These are phyloP conservation scores for Arion vulgaris DNA, from an alignment of 1,140 invertebrate genomes.

Conservation along the genomic window DNA sequence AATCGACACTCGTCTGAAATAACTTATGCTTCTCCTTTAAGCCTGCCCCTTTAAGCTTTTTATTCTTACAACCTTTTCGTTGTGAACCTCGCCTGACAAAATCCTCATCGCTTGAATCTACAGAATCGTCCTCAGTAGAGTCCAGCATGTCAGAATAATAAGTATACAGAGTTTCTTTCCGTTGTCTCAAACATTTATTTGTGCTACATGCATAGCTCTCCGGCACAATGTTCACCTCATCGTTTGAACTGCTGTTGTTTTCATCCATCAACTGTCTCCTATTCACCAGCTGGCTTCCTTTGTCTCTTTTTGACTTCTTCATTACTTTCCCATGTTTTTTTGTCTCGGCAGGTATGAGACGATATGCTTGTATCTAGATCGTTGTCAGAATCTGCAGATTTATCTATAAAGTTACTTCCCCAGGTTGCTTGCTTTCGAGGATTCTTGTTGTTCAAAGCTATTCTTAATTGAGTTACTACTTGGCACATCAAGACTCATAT, in stretches of 20 bases:
- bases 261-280: conserved; percentile 18
- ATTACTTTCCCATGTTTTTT: neutral
- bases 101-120: conserved; percentile 26
- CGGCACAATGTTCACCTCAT: neutral
- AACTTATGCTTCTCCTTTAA: neutral
- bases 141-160: conserved; percentile 7
- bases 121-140: neutral
- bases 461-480: neutral
- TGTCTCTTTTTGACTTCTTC: conserved; percentile 2
- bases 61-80: neutral
- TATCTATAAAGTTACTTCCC: neutral
- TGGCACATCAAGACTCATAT: neutral
- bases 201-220: neutral
- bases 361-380: neutral
- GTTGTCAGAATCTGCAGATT: neutral
- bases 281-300: neutral
- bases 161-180: conserved; percentile 1
- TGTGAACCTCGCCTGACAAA: neutral
- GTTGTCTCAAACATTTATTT: conserved; percentile 1
- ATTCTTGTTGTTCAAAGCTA: neutral
- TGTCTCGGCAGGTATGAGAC: neutral
- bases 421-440: neutral
- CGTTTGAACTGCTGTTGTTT: conserved; percentile 30
- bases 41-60: conserved; percentile 1
- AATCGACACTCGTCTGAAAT: neutral